phyloP scores from a whole-genome alignment of 2,113 vertebrate genomes.

The Nibea albiflora region DNA sequence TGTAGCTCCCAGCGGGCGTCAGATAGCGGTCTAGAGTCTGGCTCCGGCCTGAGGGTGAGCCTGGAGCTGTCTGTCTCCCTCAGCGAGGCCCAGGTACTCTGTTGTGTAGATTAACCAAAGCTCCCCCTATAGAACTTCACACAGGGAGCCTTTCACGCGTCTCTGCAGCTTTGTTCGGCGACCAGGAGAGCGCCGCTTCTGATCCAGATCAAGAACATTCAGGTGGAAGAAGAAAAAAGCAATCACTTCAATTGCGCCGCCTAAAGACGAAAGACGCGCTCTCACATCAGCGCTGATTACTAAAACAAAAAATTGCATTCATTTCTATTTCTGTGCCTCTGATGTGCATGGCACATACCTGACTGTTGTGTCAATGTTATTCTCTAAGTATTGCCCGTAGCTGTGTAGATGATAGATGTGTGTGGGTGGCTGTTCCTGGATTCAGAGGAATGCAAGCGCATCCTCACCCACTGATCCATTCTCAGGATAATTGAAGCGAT shows the following conservation, averaged over 20 bases:
- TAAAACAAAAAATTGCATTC: constrained; percentile 54
- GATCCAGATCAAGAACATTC: constrained; percentile 46
- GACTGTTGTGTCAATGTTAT: constrained; percentile 60
- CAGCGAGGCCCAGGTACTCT: constrained; percentile 25
- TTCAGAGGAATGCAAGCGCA: constrained; percentile 47
- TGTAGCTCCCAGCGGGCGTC: constrained; percentile 46
- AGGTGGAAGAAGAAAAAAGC: constrained; percentile 20
- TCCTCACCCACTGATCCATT: constrained; percentile 66
- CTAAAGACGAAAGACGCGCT: constrained; percentile 30
- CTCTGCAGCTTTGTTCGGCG: constrained; percentile 37
- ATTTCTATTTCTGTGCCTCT: constrained; percentile 68
- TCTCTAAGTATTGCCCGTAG: constrained; percentile 68
- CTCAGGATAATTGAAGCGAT: constrained; percentile 74
- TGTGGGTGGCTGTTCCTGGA: constrained; percentile 75
- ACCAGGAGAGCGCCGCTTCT: constrained; percentile 17
- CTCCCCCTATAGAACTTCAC: constrained; percentile 39
- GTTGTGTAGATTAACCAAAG: constrained; percentile 54
- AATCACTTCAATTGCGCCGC: constrained; percentile 31
- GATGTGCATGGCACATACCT: constrained; percentile 54
- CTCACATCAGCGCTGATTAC: constrained; percentile 54
- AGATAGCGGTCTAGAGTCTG: constrained; percentile 37
- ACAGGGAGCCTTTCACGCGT: background rate
- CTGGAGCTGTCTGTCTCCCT: constrained; percentile 60
- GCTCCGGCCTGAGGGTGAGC: constrained; percentile 63
- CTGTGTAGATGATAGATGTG: constrained; percentile 67